Percentiles rank a stretch among this genome's conserved stretches.
Evolutionary conservation across 1,140 invertebrate genomes (phyloP).

Genomic region (Drosophila busckii): DNA sequence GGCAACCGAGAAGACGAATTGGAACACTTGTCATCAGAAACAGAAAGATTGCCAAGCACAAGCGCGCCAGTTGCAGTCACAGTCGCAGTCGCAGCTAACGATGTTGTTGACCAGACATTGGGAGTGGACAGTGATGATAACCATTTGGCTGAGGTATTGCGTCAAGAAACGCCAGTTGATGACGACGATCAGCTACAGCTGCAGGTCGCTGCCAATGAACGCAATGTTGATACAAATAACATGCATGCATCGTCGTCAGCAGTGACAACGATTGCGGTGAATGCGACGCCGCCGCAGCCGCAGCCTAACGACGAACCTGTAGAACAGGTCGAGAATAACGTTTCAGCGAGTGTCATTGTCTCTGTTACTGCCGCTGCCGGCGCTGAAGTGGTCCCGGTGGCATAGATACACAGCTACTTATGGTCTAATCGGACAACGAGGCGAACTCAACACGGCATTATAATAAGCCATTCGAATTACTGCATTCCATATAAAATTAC

Average conservation of each 20-base stretch:
- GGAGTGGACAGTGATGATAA: constrained; percentile 49
- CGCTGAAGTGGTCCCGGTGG: constrained; percentile 55
- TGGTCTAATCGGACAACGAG: constrained; percentile 14
- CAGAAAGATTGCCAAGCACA: constrained; percentile 21
- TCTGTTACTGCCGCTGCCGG: constrained; percentile 38
- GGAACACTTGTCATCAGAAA: constrained; percentile 24
- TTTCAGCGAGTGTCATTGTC: constrained; percentile 57
- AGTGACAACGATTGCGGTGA: constrained; percentile 70
- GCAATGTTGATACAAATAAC: constrained; percentile 47
- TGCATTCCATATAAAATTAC: constrained; percentile 30
- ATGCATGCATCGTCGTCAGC: constrained; percentile 44
- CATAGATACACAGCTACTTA: constrained; percentile 37
- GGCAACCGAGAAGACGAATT: constrained; percentile 36
- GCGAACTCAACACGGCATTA: constrained; percentile 42
- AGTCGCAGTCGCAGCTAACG: constrained; percentile 1
- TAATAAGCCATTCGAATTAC: constrained; percentile 44
- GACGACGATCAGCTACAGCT: constrained; percentile 33
- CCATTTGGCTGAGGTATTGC: constrained; percentile 62
- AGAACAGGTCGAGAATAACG: constrained; percentile 75
- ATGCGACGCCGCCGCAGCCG: constrained; percentile 29
- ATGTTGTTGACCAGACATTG: constrained; percentile 22
- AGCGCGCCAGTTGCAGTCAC: constrained; percentile 2
- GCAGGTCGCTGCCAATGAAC: constrained; percentile 16
- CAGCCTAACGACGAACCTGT: constrained; percentile 61
- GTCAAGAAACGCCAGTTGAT: constrained; percentile 72